phyloP scores from a whole-genome alignment of 2,888 invertebrate genomes.

The Carterocephalus palaemon region DNA sequence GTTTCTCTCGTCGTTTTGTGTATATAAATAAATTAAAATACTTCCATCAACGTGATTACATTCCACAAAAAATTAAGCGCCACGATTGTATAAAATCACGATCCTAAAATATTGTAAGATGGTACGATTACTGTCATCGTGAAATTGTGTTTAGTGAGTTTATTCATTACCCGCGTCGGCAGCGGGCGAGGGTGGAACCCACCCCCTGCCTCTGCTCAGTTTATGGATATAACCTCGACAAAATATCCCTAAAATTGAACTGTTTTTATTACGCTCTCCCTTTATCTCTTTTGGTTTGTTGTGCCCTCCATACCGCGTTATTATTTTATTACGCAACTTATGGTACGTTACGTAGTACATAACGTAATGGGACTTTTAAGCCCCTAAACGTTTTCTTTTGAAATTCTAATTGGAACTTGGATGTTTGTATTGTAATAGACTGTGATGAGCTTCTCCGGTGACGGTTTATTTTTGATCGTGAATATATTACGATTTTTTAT shows the following conservation, averaged over 20 bases:
- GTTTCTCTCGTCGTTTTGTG: too few relatives aligned
- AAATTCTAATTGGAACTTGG: constrained; percentile 19
- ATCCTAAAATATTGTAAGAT: constrained; percentile 35
- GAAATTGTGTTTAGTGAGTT: constrained; percentile 72
- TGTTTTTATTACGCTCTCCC: constrained; percentile 78
- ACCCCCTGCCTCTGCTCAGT: constrained; percentile 57
- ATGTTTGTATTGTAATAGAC: constrained; percentile 22
- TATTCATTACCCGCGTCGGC: constrained; percentile 74
- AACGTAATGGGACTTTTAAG: constrained; percentile 25
- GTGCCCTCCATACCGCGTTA: constrained; percentile 68
- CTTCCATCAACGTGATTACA: too few relatives aligned
- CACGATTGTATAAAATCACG: constrained; percentile 24
- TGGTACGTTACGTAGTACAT: constrained; percentile 41
- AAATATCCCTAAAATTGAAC: constrained; percentile 79
- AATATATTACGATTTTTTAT: constrained; percentile 11
- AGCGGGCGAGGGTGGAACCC: constrained; percentile 34
- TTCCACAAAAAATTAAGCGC: constrained; percentile 14
- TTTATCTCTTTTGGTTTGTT: constrained; percentile 78
- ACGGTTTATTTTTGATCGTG: constrained; percentile 10
- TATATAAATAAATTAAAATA: too few relatives aligned
- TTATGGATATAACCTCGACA: constrained; percentile 79
- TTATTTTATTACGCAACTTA: constrained; percentile 70
- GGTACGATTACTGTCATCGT: constrained; percentile 65
- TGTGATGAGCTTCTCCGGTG: constrained; percentile 13
- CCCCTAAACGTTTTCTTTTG: constrained; percentile 22